Conservation (phyloP, 2,113 vertebrate genomes). For the Austrofundulus limnaeus region DNA sequence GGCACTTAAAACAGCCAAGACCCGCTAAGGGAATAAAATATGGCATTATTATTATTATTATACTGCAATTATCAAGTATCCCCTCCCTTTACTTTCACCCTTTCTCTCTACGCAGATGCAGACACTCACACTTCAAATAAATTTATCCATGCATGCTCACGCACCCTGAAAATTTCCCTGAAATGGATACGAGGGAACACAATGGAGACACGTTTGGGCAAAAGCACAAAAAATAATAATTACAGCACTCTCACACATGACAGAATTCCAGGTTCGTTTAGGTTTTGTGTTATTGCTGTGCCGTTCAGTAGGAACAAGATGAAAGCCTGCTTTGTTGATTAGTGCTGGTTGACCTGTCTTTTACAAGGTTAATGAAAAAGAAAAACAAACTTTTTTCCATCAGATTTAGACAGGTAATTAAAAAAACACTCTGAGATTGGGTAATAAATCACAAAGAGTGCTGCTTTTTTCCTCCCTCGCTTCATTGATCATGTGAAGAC, state of each 20-base stretch:
- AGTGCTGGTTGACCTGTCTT: slow-evolving; percentile 38
- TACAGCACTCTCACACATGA: slow-evolving; percentile 2
- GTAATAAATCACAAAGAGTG: slow-evolving; percentile 41
- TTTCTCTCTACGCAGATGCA: slow-evolving; percentile 11
- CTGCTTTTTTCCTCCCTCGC: slow-evolving; percentile 1
- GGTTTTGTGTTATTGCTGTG: neutral
- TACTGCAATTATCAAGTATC: slow-evolving; percentile 63
- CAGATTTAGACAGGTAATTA: slow-evolving; percentile 26
- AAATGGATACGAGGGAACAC: slow-evolving; percentile 15
- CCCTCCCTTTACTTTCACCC: slow-evolving; percentile 24
- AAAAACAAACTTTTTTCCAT: slow-evolving; percentile 36
- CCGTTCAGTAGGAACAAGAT: slow-evolving; percentile 13
- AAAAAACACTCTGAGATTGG: slow-evolving; percentile 16
- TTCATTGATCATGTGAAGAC: slow-evolving; percentile 39
- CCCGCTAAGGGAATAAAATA: slow-evolving; percentile 65
- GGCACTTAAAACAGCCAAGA: slow-evolving; percentile 52
- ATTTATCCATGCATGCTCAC: neutral
- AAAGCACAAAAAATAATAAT: slow-evolving; percentile 6
- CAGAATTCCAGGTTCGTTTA: slow-evolving; percentile 8
- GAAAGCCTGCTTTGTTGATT: slow-evolving; percentile 32
- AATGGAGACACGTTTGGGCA: slow-evolving; percentile 14
- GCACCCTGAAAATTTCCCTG: neutral
- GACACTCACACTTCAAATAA: neutral
- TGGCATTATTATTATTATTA: slow-evolving; percentile 59
- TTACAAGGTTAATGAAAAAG: slow-evolving; percentile 41